Evolutionary conservation across 2,113 vertebrate genomes (phyloP).

Genomic region (Tonatia bakeri): DNA sequence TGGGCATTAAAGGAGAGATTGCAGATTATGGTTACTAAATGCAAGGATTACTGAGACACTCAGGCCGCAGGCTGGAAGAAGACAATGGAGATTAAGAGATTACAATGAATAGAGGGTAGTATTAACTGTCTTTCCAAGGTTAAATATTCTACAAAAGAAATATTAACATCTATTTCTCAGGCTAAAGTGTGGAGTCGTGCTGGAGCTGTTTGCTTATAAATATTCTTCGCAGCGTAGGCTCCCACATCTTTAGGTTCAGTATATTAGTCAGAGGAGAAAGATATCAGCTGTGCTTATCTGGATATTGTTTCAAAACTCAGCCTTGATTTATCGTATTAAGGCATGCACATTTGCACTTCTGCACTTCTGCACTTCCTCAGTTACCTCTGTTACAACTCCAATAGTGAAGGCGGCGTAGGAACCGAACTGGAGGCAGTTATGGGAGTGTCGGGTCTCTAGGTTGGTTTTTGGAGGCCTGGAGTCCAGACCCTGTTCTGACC

Average conservation of each 20-base stretch:
- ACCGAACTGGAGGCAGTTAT: neutral
- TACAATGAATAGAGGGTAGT: slow-evolving; percentile 32
- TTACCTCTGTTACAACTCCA: neutral
- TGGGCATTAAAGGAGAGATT: slow-evolving; percentile 16
- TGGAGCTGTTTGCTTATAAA: neutral
- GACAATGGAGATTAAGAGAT: slow-evolving; percentile 47
- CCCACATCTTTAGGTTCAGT: slow-evolving; percentile 1
- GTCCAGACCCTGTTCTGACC: neutral
- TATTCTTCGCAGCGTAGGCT: neutral
- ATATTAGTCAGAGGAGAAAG: neutral
- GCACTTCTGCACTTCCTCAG: neutral
- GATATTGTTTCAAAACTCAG: neutral
- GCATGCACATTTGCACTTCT: neutral
- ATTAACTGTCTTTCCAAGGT: slow-evolving; percentile 6
- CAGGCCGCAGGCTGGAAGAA: slow-evolving; percentile 31
- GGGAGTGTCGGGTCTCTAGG: neutral
- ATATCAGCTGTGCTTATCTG: neutral
- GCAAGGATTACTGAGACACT: slow-evolving; percentile 35
- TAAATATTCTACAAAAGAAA: slow-evolving; percentile 34
- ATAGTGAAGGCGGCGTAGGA: neutral
- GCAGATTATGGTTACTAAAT: slow-evolving; percentile 32
- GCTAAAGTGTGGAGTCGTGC: neutral
- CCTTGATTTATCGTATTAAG: slow-evolving; percentile 14
- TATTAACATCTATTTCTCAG: slow-evolving; percentile 26
- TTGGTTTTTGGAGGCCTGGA: neutral